Evolutionary conservation across 2,113 vertebrate species (phyloP).

Genomic region (Stictonetta naevosa): DNA sequence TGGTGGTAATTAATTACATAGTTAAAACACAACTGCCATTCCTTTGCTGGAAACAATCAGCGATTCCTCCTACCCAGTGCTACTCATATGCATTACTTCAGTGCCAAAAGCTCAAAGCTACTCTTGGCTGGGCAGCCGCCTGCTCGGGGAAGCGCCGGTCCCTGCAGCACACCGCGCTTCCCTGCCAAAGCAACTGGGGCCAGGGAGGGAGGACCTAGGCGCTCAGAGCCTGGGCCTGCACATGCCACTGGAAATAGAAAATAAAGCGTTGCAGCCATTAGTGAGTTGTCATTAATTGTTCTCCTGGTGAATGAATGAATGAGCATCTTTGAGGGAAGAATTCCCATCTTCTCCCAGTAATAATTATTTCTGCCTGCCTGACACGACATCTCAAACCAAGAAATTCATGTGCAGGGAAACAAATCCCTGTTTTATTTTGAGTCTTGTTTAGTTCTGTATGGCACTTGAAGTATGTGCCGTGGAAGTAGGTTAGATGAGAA

Average conservation of each 20-base stretch:
- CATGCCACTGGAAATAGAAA: conserved; percentile 12
- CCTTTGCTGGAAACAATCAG: conserved; percentile 29
- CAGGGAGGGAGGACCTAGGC: conserved; percentile 38
- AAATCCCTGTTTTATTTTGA: conserved; percentile 42
- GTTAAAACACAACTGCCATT: conserved; percentile 26
- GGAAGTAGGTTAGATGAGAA: conserved; percentile 19
- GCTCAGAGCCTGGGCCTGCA: not conserved
- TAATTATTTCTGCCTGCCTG: conserved; percentile 53
- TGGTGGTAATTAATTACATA: conserved; percentile 51
- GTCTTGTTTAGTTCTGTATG: conserved; percentile 2
- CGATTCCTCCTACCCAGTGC: not conserved
- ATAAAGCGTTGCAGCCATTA: not conserved
- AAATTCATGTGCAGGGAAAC: conserved; percentile 14
- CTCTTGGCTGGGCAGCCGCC: conserved; percentile 32
- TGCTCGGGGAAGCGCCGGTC: not conserved
- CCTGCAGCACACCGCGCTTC: not conserved
- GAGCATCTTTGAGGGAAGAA: conserved; percentile 24
- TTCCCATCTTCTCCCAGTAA: conserved; percentile 36
- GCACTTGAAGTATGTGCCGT: not conserved
- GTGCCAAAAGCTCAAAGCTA: conserved; percentile 36
- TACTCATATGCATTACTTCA: not conserved
- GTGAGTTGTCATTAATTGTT: conserved; percentile 58
- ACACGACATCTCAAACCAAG: not conserved
- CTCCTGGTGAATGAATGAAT: conserved; percentile 33
- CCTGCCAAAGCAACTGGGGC: conserved; percentile 50